These are phyloP conservation scores for Machimus rusticus DNA, from an alignment of 2,888 invertebrate species.

Conservation along the genomic window DNA sequence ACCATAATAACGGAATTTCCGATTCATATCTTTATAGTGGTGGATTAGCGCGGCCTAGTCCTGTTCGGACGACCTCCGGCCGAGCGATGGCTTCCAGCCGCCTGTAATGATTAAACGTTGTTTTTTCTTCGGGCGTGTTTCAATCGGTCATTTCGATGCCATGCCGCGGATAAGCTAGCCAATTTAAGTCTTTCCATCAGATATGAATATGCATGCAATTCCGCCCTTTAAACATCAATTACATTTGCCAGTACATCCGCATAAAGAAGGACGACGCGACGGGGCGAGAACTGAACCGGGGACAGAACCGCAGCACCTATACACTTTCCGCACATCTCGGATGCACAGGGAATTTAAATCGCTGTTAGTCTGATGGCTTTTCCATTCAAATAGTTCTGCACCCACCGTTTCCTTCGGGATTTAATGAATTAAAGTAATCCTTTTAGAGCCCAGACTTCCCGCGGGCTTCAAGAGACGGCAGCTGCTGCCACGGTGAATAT, in stretches of 20 bases:
- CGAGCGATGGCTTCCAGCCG: not conserved
- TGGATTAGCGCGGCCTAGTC: constrained; percentile 19
- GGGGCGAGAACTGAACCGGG: not conserved
- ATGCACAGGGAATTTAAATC: not conserved
- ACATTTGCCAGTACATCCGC: not conserved
- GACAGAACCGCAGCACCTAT: not conserved
- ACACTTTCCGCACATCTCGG: not conserved
- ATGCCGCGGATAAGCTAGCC: not conserved
- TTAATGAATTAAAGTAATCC: not conserved
- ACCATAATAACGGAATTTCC: constrained; percentile 32
- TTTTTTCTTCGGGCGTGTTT: not conserved
- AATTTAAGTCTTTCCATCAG: not conserved
- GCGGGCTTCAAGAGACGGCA: not conserved
- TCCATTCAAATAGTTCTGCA: not conserved
- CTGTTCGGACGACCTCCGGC: not conserved
- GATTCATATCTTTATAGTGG: constrained; percentile 31
- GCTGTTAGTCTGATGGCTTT: not conserved
- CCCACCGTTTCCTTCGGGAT: not conserved
- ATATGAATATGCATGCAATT: not conserved
- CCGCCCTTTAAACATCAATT: not conserved
- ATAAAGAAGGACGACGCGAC: not conserved
- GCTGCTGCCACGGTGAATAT: not conserved
- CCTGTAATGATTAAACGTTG: not conserved
- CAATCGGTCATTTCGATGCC: not conserved
- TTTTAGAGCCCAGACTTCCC: not conserved